Evolutionary conservation across 1,140 invertebrate genomes (phyloP).

Genomic region (Formica exsecta): DNA sequence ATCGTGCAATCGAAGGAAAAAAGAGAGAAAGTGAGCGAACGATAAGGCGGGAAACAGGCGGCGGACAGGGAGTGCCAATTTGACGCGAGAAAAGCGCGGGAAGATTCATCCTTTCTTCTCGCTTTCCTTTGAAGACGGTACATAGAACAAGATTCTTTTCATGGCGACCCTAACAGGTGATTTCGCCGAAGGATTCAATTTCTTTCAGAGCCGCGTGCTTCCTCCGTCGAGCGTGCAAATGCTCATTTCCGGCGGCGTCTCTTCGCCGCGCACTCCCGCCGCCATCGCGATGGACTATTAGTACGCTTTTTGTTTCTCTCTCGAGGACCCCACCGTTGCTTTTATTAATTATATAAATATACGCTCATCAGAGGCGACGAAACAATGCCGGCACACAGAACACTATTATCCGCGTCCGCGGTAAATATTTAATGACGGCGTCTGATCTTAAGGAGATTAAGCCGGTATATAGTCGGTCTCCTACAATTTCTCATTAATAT

Average conservation of each 20-base stretch:
- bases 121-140: conserved; percentile 60
- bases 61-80: conserved; percentile 65
- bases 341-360: conserved; percentile 74
- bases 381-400: conserved; percentile 60
- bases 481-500: conserved; percentile 71
- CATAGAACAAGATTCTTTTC: conserved; percentile 67
- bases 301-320: conserved; percentile 43
- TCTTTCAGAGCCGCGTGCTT: conserved; percentile 62
- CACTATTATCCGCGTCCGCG: conserved; percentile 60
- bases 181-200: conserved; percentile 74
- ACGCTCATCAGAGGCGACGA: conserved; percentile 47
- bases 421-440: conserved; percentile 73
- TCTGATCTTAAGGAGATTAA: conserved; percentile 76
- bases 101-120: conserved; percentile 70
- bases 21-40: conserved; percentile 27
- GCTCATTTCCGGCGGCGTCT: conserved; percentile 68
- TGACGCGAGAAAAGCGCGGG: conserved; percentile 63
- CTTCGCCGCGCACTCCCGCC: conserved; percentile 17
- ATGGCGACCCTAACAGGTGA: conserved; percentile 72
- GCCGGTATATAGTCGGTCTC: conserved; percentile 41
- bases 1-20: conserved; percentile 44
- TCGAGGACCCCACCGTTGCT: conserved; percentile 27
- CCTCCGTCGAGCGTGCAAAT: conserved; percentile 63
- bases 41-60: background rate
- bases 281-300: background rate